These are phyloP conservation scores for Pristionchus arcanus DNA, from an alignment of 2,888 invertebrate genomes.

Conservation along the genomic window DNA sequence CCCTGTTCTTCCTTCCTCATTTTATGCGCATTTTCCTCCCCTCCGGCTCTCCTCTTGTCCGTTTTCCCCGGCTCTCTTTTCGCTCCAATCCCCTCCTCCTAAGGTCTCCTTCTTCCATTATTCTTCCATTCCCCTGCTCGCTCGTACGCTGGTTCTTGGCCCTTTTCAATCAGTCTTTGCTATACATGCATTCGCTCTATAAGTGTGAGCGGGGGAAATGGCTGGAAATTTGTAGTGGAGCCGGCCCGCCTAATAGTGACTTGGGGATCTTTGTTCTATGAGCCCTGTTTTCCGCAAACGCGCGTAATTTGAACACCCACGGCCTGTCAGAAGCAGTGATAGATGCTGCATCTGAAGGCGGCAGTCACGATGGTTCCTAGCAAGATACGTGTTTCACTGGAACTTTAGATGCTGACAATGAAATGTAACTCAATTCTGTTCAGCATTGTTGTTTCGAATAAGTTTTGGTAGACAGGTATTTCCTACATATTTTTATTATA, in stretches of 20 bases:
- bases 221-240: no score
- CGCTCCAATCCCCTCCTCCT: background rate
- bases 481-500: no score
- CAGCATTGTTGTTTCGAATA: no score
- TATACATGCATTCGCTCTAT: background rate
- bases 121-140: background rate
- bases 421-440: no score
- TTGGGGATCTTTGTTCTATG: background rate
- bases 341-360: background rate
- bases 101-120: background rate
- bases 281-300: background rate
- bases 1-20: slow-evolving; percentile 26
- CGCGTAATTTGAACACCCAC: background rate
- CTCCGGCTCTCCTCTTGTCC: no score
- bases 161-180: slow-evolving; percentile 19
- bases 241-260: background rate
- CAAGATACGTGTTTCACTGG: no score
- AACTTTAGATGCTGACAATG: no score
- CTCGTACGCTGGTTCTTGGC: background rate
- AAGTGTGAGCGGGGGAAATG: background rate
- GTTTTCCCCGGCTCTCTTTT: no score
- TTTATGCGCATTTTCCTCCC: slow-evolving; percentile 10
- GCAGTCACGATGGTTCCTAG: background rate
- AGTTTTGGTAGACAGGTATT: no score
- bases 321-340: background rate